Base-by-base conservation (phyloP, 2,797 vertebrate genomes). In the Glossophaga mutica region DNA sequence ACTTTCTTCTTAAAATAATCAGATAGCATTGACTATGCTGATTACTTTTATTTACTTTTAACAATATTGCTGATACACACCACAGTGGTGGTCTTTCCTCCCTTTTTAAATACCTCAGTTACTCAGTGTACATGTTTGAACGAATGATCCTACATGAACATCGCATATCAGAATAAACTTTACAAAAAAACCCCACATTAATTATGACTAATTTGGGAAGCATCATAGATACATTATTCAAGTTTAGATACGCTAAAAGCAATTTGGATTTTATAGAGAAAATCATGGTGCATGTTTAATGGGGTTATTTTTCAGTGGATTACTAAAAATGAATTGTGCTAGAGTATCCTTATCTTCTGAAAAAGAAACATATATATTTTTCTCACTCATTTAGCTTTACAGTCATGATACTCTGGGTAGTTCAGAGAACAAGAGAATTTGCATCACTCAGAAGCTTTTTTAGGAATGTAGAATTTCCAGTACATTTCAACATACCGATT, bases 241-340 rank as follows among this genome's bases (percentile, higher is more conserved):
- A 62, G 34, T 87, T 90, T 59, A 57, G 42, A 48, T 37, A 79
- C 3, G 9, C 24, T 91, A 73, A 78, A 71, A 78, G 6, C 24
- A 74, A 65, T 82, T 44, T 93, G 50, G 34, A 82, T 78, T 95
- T 95, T 82, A 85, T 34, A 55, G 39, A 76, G 76, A 90, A 95
- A 90, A 70, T 44, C 24, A n/a, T 6, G 3, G 5, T 84, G 22
- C 22, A 65, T 46, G 9, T 74, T 87, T 83, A 59, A 55, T 34
- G 44, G 18, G 19, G 15, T 68, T 10, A 55, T 18, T 62, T 37
- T 52, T 71, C 52, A 10, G 71, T 42, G 1, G 57, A 48, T 85
- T 46, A 85, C 29, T 85, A 50, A 84, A 14, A 95, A 93, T 81
- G 2, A 37, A 48, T 90, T 95, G 73, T 74, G 2, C 57, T 79